These are phyloP conservation scores for Cichladusa arquata DNA, from an alignment of 2,113 vertebrate genomes.

Conservation along the genomic window DNA sequence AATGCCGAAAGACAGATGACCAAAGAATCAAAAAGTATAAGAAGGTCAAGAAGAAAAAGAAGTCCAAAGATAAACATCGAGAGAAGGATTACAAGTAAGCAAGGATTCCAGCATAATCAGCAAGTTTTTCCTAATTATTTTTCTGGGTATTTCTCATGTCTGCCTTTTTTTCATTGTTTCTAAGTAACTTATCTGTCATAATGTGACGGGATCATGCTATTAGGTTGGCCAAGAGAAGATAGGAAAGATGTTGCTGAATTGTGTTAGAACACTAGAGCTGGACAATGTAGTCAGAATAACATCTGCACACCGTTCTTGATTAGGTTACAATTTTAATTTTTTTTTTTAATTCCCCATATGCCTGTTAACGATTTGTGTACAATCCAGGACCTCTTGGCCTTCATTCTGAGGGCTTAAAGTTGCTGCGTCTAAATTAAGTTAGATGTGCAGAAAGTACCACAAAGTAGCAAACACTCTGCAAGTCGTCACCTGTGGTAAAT, in stretches of 20 bases:
- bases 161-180: constrained; percentile 18
- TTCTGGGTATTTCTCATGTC: constrained; percentile 23
- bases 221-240: not conserved
- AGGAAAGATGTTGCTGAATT: not conserved
- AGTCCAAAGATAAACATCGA: constrained; percentile 86
- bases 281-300: not conserved
- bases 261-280: constrained; percentile 3
- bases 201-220: not conserved
- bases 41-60: constrained; percentile 93
- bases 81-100: constrained; percentile 80
- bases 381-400: not conserved
- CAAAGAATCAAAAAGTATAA: constrained; percentile 80
- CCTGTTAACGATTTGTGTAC: not conserved
- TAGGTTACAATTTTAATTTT: not conserved
- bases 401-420: not conserved
- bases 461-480: not conserved
- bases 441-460: not conserved
- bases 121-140: constrained; percentile 18
- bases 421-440: not conserved
- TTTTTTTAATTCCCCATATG: not conserved
- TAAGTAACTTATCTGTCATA: not conserved
- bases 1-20: constrained; percentile 50
- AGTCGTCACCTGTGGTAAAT: constrained; percentile 20
- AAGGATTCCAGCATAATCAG: constrained; percentile 27
- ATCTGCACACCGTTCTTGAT: not conserved